Evolutionary conservation across 2,888 invertebrate genomes (phyloP).

Genomic region (Nematopogon swammerdamellus): DNA sequence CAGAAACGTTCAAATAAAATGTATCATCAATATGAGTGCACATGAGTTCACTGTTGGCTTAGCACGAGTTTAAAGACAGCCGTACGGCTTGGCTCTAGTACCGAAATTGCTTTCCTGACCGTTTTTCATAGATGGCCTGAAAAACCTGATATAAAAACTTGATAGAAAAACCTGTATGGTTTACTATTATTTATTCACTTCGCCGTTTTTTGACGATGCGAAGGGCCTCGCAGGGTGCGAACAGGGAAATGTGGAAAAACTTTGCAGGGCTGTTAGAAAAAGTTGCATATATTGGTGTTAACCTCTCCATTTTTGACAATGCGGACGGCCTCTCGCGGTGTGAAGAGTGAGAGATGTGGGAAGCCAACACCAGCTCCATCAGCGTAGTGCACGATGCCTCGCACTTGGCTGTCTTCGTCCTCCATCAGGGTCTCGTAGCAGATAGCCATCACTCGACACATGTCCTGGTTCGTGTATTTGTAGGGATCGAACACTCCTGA

Average conservation of each 20-base stretch:
- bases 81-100: too few species aligned
- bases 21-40: too few species aligned
- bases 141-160: too few species aligned
- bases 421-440: slow-evolving; percentile 78
- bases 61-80: too few species aligned
- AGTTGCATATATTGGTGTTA: too few species aligned
- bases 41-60: too few species aligned
- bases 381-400: slow-evolving; percentile 75
- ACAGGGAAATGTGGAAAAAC: slow-evolving; percentile 22
- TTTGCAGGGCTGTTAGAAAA: too few species aligned
- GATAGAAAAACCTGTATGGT: too few species aligned
- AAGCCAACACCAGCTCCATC: slow-evolving; percentile 74
- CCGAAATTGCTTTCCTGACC: too few species aligned
- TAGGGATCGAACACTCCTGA: slow-evolving; percentile 76
- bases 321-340: slow-evolving; percentile 73
- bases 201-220: slow-evolving; percentile 57
- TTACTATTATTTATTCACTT: too few species aligned
- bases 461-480: slow-evolving; percentile 71
- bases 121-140: too few species aligned
- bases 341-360: slow-evolving; percentile 72
- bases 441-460: slow-evolving; percentile 73
- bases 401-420: slow-evolving; percentile 76
- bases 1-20: too few species aligned
- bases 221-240: slow-evolving; percentile 63
- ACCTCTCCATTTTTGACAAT: slow-evolving; percentile 82